Base-by-base conservation (phyloP, 2,888 invertebrate species). In the Incurvaria masculella region DNA sequence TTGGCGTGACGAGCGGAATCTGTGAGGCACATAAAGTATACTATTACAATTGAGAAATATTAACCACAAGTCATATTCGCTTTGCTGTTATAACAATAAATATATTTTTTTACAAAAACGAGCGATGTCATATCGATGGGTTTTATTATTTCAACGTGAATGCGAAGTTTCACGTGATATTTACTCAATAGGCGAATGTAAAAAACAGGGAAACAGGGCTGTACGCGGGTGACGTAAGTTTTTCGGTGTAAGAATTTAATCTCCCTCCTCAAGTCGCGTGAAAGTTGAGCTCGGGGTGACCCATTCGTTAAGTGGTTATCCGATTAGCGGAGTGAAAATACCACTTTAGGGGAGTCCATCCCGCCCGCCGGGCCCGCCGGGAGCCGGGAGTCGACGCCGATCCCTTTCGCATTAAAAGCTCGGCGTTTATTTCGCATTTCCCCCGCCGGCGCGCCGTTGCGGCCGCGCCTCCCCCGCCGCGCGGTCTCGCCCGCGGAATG, bases 281-380 rank as follows among this genome's bases (percentile, higher is more conserved):
- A 78, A 78, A 78, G 75, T 74, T 69, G 75, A n/a, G 71, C 73
- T 74, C 69, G 76, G 78, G 73, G 72, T 78, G 76, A 78, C 72
- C 79, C 78, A 78, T 78, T 78, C 76, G 78, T 75, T 73, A 76
- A 78, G 78, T 75, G 78, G 76, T 81, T 80, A 80, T 81, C 80
- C 80, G 80, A 81, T 81, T 80, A 81, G 79, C 72, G 76, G 80
- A 80, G 79, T 79, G 80, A 80, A 79, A 79, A 80, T 75, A 79
- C 79, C 80, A 79, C 79, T 80, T 79, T 79, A 63, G 78, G 75
- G 78, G 70, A 71, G 68, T 68, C 68, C 67, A 64, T 72, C 72
- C 74, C 70, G 61, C 70, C 72, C 70, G 70, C 72, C 69, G 71
- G 54, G 57, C 18, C 18, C 41, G 19, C 41, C 8, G 33, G 33